A percentile compares a stretch with the other conserved stretches of the same genome.
Evolutionary conservation across 2,888 invertebrate genomes (phyloP).

Genomic region (Micoletzkya japonica): DNA sequence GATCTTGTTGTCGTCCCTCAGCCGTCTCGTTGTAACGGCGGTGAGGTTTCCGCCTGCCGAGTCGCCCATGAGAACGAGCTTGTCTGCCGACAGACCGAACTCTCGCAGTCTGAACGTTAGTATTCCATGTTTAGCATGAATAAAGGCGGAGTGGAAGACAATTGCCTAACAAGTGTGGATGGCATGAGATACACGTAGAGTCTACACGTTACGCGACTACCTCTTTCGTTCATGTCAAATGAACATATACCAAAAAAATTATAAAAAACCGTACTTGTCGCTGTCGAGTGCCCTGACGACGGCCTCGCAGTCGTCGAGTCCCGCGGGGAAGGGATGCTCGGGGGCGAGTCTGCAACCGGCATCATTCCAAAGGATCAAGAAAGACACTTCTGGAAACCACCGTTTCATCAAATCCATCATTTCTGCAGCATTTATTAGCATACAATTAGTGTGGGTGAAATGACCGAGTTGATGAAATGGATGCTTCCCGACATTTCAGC

Average conservation of each 20-base stretch:
- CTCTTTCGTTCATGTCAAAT: too few relatives aligned
- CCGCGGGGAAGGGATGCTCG: slow-evolving; percentile 65
- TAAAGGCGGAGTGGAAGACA: too few relatives aligned
- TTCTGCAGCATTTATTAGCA: too few relatives aligned
- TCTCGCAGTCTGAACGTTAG: slow-evolving; percentile 34
- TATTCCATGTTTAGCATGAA: slow-evolving; percentile 1
- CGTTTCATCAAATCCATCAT: too few relatives aligned
- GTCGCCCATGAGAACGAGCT: slow-evolving; percentile 60
- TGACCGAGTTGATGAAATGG: too few relatives aligned
- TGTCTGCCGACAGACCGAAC: slow-evolving; percentile 48
- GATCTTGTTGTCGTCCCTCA: slow-evolving; percentile 22
- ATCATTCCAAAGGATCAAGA: too few relatives aligned
- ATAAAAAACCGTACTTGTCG: slow-evolving; percentile 28
- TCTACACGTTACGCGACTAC: background rate
- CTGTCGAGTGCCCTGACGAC: slow-evolving; percentile 37
- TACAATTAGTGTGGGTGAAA: too few relatives aligned
- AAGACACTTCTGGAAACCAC: too few relatives aligned
- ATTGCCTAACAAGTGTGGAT: too few relatives aligned
- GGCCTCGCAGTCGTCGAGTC: slow-evolving; percentile 64
- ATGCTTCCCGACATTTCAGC: too few relatives aligned
- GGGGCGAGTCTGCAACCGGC: slow-evolving; percentile 55
- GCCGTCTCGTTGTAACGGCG: slow-evolving; percentile 35
- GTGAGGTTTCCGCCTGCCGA: slow-evolving; percentile 61
- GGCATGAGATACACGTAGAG: background rate
- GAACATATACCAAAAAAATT: background rate